These are phyloP conservation scores for Pheucticus melanocephalus DNA, from an alignment of 2,113 vertebrate species.

Conservation along the genomic window DNA sequence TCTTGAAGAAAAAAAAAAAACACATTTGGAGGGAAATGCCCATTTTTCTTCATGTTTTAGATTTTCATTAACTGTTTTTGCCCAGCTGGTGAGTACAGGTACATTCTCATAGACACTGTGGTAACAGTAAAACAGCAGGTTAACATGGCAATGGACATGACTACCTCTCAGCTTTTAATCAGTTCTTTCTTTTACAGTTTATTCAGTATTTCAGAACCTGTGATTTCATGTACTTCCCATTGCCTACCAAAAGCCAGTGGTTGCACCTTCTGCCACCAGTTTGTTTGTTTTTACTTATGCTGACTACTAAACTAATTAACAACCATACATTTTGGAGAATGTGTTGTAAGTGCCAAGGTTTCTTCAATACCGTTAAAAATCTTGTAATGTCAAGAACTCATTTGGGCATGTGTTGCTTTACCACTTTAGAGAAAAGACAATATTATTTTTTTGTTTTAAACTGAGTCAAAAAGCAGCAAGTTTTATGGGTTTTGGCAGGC, in stretches of 20 bases:
- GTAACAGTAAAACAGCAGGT: not conserved
- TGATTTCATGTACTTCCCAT: not conserved
- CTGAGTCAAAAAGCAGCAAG: slow-evolving; percentile 27
- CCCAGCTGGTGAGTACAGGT: not conserved
- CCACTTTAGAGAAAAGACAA: slow-evolving; percentile 46
- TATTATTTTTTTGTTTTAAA: slow-evolving; percentile 39
- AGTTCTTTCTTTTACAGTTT: not conserved
- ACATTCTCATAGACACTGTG: accelerated
- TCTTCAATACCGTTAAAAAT: slow-evolving; percentile 6
- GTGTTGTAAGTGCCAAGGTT: not conserved
- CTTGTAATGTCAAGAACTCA: not conserved
- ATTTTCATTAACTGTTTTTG: not conserved
- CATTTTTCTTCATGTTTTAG: not conserved
- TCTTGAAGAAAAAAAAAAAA: not conserved
- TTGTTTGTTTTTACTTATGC: not conserved
- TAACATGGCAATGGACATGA: not conserved
- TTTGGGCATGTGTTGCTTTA: slow-evolving; percentile 1
- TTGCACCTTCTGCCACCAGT: not conserved
- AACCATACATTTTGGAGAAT: not conserved
- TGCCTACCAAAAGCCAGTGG: not conserved
- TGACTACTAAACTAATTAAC: not conserved
- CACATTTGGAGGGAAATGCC: not conserved
- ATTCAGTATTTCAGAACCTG: not conserved
- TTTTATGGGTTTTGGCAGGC: slow-evolving; percentile 42
- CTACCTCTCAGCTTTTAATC: not conserved